Evolutionary conservation across 2,113 vertebrate species (phyloP).

Genomic region (Chamaetylas fuelleborni): DNA sequence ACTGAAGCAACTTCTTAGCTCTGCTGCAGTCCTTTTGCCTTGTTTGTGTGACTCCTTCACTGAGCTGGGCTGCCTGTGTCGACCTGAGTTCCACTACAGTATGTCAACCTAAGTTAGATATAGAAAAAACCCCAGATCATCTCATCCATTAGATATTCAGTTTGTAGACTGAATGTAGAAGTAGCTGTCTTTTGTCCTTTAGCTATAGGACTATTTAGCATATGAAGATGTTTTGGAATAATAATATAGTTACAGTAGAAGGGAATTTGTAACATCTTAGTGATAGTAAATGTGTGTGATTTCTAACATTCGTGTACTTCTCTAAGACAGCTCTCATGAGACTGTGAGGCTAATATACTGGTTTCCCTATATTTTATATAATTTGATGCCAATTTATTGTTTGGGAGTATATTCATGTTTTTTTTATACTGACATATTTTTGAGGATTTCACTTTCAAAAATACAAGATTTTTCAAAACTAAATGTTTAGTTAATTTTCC

Average conservation of each 20-base stretch:
- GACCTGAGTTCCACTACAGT: constrained; percentile 79
- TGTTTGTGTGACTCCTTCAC: constrained; percentile 71
- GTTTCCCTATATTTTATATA: background rate
- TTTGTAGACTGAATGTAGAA: constrained; percentile 27
- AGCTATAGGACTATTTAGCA: background rate
- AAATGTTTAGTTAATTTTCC: background rate
- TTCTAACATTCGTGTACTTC: background rate
- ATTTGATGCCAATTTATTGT: background rate
- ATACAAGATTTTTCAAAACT: background rate
- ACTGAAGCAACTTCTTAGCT: background rate
- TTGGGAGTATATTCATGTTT: background rate
- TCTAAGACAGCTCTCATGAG: constrained; percentile 27
- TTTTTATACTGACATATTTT: background rate
- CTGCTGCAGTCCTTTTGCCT: constrained; percentile 11
- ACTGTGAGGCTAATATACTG: background rate
- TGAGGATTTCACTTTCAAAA: background rate
- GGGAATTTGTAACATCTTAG: background rate
- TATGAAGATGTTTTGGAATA: background rate
- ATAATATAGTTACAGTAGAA: background rate
- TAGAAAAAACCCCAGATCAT: constrained; percentile 15
- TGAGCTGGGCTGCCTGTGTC: constrained; percentile 77
- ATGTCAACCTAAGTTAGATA: constrained; percentile 76
- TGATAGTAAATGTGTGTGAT: background rate
- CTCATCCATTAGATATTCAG: background rate
- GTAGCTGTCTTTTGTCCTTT: background rate